These are phyloP conservation scores for Gopherus flavomarginatus DNA, from an alignment of 2,113 vertebrate genomes.

Conservation along the genomic window DNA sequence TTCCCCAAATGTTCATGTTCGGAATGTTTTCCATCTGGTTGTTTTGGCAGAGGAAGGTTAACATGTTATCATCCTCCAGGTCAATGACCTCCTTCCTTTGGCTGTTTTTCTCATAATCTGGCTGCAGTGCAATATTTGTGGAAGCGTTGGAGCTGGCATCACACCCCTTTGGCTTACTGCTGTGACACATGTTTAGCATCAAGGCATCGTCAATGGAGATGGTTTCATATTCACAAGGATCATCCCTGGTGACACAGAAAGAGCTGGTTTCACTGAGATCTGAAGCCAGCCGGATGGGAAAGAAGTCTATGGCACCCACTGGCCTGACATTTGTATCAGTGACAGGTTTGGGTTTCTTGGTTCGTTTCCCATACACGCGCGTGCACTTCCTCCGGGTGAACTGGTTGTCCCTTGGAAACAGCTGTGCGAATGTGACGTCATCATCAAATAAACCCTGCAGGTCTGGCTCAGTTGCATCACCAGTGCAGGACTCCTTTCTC, in stretches of 20 bases:
- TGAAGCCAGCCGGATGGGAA: conserved; percentile 34
- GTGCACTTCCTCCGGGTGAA: conserved; percentile 88
- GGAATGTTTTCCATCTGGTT: conserved; percentile 63
- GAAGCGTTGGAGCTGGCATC: conserved; percentile 31
- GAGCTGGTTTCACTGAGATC: conserved; percentile 78
- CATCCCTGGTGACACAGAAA: conserved; percentile 77
- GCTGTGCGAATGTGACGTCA: conserved; percentile 88
- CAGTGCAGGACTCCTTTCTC: background rate
- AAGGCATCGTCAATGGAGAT: conserved; percentile 86
- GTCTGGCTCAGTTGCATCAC: conserved; percentile 46
- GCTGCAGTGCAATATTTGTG: conserved; percentile 28
- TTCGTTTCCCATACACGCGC: conserved; percentile 90
- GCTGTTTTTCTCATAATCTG: background rate
- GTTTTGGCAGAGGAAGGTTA: conserved; percentile 73
- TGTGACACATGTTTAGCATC: conserved; percentile 86
- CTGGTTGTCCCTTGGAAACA: conserved; percentile 88
- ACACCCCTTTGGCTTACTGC: conserved; percentile 68
- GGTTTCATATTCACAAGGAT: conserved; percentile 84
- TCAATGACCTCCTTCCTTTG: conserved; percentile 47
- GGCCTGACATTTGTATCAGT: background rate
- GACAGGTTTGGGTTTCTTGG: conserved; percentile 78
- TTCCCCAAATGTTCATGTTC: conserved; percentile 75
- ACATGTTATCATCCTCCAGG: conserved; percentile 50
- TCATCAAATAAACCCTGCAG: conserved; percentile 86
- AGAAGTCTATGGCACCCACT: rapidly evolving